Base-by-base conservation (phyloP, 2,113 vertebrate species). In the Cygnus atratus region DNA sequence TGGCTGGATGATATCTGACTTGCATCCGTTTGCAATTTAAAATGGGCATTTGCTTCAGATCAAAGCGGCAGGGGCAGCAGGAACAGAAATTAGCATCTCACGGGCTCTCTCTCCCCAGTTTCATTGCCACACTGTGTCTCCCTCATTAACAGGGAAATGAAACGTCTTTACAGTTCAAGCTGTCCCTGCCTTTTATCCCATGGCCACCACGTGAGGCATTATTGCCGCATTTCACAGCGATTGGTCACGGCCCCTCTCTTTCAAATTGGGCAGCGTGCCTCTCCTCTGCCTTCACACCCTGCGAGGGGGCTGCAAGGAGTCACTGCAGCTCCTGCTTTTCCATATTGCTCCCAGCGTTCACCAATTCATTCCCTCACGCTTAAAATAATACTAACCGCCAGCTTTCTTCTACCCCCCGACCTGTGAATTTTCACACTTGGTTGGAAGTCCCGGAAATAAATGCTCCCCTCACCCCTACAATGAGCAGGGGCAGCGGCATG, bases 141-240 rank as follows among this genome's bases (percentile, higher is more conserved):
- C 84, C 89, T 97, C 96, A 96, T 97, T 97, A 96, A 93, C 85
- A 67, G 92, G 89, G 95, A 97, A 97, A 96, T 93, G 93, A 96
- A 96, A 97, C 22, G 31, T 93, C 93, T 91, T 93, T 85, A 87
- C 96, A 96, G 89, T 58, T 96, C 93, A 91, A 95, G 77, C 96
- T 73, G 92, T 61, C 93, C 85, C 92, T 94, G 87, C 92, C 90
- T 97, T 96, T 97, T 78, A 96, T 96, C 95, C 95, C 3, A 2
- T 2, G 10, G 90, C 93, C 92, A 61, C 90, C 0, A 4, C 5
- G 4, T 11, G 66, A 92, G 88, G 86, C 90, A 83, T 95, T 93
- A 61, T 84, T 46, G 73, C 79, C 87, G 50, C 92, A 39, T 93
- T 96, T 85, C 94, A 81, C 85, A 84, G 92, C 28, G 8, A 95